These are phyloP conservation scores for Leptinotarsa juncta DNA, from an alignment of 2,888 invertebrate genomes.

Conservation along the genomic window DNA sequence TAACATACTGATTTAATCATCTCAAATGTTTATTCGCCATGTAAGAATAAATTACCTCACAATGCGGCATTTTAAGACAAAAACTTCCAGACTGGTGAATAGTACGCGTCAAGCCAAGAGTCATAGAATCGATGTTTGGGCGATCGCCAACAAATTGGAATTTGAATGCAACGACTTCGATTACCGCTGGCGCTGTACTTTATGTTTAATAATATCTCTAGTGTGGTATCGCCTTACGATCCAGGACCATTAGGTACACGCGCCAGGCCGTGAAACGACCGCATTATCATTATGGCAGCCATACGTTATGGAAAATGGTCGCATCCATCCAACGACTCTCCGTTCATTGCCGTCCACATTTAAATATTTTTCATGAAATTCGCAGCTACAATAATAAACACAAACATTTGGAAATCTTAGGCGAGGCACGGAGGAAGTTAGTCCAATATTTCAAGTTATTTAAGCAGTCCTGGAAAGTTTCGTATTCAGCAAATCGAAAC, in stretches of 20 bases:
- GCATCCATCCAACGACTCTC: conserved; percentile 45
- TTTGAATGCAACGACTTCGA: conserved; percentile 31
- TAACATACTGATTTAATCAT: no score
- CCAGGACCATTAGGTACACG: conserved; percentile 55
- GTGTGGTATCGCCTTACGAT: conserved; percentile 48
- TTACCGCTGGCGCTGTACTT: conserved; percentile 29
- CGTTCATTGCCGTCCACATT: conserved; percentile 48
- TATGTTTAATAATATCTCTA: conserved; percentile 43
- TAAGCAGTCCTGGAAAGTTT: background rate
- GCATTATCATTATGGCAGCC: conserved; percentile 55
- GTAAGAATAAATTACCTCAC: no score
- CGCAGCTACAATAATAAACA: conserved; percentile 33
- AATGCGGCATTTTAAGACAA: background rate
- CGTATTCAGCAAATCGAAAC: conserved; percentile 13
- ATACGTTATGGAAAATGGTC: conserved; percentile 41
- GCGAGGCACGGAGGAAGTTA: conserved; percentile 32
- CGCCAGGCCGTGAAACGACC: conserved; percentile 56
- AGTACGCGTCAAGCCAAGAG: background rate
- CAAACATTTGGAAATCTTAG: conserved; percentile 26
- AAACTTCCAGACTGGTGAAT: background rate
- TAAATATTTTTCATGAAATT: conserved; percentile 43
- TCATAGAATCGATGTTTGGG: conserved; percentile 26
- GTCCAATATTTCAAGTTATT: conserved; percentile 30
- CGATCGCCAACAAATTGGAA: conserved; percentile 24
- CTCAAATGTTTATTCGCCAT: no score